Evolutionary conservation across 2,797 vertebrate genomes (phyloP).

Genomic region (Chelon auratus): DNA sequence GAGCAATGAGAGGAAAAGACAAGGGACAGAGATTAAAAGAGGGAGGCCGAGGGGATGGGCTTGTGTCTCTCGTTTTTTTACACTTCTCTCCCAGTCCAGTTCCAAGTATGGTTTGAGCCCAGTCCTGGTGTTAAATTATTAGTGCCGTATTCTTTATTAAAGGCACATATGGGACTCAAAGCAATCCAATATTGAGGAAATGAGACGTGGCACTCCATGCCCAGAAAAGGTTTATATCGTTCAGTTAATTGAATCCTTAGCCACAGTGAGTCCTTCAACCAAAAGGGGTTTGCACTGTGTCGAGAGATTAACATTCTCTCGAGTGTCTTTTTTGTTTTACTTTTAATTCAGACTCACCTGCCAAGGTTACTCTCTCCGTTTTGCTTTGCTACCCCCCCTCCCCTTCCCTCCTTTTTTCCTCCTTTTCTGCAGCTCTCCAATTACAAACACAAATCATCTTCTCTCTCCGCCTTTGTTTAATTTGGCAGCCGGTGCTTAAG

Average conservation of each 20-base stretch:
- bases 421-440: constrained; percentile 46
- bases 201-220: constrained; percentile 46
- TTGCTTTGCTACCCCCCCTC: constrained; percentile 16
- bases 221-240: constrained; percentile 60
- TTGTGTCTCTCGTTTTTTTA: constrained; percentile 51
- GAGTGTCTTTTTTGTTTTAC: constrained; percentile 46
- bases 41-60: constrained; percentile 34
- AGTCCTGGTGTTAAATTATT: constrained; percentile 69
- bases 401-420: constrained; percentile 8
- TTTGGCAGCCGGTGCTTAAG: constrained; percentile 60
- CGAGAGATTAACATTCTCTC: constrained; percentile 57
- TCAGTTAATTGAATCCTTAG: constrained; percentile 71
- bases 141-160: constrained; percentile 65
- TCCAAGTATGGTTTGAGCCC: constrained; percentile 55
- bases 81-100: constrained; percentile 31
- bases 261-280: constrained; percentile 43
- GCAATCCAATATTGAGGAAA: constrained; percentile 65
- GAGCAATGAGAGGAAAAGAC: constrained; percentile 57
- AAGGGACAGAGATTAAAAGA: constrained; percentile 59
- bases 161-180: constrained; percentile 57
- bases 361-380: constrained; percentile 56
- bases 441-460: constrained; percentile 71
- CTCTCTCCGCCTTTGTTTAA: constrained; percentile 58
- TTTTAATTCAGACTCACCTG: constrained; percentile 65
- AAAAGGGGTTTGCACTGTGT: constrained; percentile 35